Evolutionary conservation across 2,113 vertebrate species (phyloP).

Genomic region (Pygoscelis antarcticus): DNA sequence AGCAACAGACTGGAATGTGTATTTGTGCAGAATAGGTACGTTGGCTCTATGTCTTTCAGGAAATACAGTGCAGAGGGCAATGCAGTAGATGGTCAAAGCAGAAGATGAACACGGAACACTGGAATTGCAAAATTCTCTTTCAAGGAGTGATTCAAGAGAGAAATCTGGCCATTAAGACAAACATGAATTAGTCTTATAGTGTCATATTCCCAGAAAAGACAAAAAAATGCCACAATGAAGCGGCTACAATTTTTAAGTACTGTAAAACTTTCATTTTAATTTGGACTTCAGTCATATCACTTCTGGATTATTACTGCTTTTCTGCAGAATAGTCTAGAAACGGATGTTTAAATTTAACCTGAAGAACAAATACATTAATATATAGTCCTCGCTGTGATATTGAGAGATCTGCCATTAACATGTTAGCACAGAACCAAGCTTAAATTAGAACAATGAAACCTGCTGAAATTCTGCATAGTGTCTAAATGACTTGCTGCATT

Average conservation of each 20-base stretch:
- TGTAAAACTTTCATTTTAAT: neutral
- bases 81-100: neutral
- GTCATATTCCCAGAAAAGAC: neutral
- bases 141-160: neutral
- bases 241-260: neutral
- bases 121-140: neutral
- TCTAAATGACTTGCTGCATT: neutral
- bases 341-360: neutral
- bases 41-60: neutral
- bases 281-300: neutral
- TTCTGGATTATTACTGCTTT: neutral
- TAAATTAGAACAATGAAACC: neutral
- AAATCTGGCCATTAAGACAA: neutral
- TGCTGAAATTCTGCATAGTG: neutral
- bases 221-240: neutral
- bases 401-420: neutral
- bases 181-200: neutral
- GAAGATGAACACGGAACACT: neutral
- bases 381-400: neutral
- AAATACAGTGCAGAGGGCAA: neutral
- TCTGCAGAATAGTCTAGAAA: neutral
- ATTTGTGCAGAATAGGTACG: neutral
- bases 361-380: neutral
- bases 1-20: neutral
- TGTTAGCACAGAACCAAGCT: neutral